Evolutionary conservation across 2,888 invertebrate genomes (phyloP).

Genomic region (Alloplasta piceator): DNA sequence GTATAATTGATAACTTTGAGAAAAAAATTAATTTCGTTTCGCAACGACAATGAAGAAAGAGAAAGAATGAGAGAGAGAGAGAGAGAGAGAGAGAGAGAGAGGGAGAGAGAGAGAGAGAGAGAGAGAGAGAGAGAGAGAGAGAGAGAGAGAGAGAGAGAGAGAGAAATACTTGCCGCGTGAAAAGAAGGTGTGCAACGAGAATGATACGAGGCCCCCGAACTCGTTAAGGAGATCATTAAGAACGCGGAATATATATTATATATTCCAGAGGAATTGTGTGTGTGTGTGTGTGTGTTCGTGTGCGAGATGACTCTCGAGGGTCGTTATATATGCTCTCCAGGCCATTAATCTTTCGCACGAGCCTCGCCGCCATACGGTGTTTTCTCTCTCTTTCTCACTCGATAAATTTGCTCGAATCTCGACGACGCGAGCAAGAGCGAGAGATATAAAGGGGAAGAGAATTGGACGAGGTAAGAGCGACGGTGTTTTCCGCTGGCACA

Average conservation of each 20-base stretch:
- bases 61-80: neutral
- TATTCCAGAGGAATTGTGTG: neutral
- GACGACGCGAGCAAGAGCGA: neutral
- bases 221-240: conserved; percentile 61
- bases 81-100: too few species aligned
- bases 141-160: neutral
- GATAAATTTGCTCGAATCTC: conserved; percentile 51
- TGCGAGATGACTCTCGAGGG: conserved; percentile 39
- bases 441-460: neutral
- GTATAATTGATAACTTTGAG: too few species aligned
- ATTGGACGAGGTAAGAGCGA: neutral
- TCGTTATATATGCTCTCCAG: conserved; percentile 47
- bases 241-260: conserved; percentile 31
- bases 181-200: conserved; percentile 36
- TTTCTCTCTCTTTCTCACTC: conserved; percentile 22
- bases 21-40: conserved; percentile 1
- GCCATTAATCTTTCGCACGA: conserved; percentile 54
- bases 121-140: neutral
- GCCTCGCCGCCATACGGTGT: conserved; percentile 17
- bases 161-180: neutral
- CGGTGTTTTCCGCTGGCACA: conserved; percentile 1
- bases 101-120: neutral
- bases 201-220: conserved; percentile 39
- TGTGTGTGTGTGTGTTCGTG: conserved; percentile 5
- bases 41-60: neutral